Base-by-base conservation (phyloP, 2,797 vertebrate genomes). In the Australoheros facetus region DNA sequence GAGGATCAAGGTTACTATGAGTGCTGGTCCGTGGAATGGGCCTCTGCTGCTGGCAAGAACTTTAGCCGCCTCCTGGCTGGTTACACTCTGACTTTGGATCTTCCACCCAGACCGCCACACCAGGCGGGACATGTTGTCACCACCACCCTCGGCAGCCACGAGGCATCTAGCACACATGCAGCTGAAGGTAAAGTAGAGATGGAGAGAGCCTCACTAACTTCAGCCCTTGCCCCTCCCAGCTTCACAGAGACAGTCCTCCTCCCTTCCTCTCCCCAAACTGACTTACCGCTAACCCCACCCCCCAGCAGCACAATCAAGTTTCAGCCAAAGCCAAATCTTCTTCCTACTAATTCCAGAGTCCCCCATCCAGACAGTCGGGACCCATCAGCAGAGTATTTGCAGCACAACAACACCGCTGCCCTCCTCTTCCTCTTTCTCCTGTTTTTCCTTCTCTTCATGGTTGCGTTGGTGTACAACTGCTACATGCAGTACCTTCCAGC, bases 401-500 rank as follows among this genome's bases (percentile, higher is more conserved):
- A 97, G 90, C 95, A 95, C 57, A 96, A 96, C 17, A 97, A 97
- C 91, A 93, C 91, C 69, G 85, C 77, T 0, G 94, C 97, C 42
- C 94, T 99, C 83, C 96, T 99, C 88, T 94, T 95, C 21, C 97
- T 99, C 87, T 97, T 98, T 72, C 95, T 99, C 34, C 94, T 98
- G 69, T 97, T 98, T 88, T 98, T 98, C 74, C 56, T 97, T 21
- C 96, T 99, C 37, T 99, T 98, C 90, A 85, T 98, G 85, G 93
- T 95, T 4, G 96, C 97, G 1, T 32, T 98, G 26, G 93, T 86
- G 23, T 99, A 99, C 92, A 99, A 99, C 94, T 99, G 98, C 89
- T 98, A 98, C 94, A 98, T 97, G 95, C 97, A 96, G 86, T 99
- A 97, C 77, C 96, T 99, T 10, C 98, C 98, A 0, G 95, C 94